phyloP scores from a whole-genome alignment of 2,888 invertebrate species.

The Lacanobia oleracea region DNA sequence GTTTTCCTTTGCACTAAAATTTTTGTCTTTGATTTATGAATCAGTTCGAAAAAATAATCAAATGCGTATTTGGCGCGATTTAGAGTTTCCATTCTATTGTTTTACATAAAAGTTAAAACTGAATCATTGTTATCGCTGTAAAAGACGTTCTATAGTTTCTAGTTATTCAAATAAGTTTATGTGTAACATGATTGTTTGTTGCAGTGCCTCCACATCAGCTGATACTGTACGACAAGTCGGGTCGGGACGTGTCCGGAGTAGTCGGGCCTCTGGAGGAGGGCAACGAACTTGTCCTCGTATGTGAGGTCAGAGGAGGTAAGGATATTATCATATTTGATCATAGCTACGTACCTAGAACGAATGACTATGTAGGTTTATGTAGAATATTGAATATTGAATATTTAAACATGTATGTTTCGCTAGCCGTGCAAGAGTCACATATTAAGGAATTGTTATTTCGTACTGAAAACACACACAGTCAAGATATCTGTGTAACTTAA shows the following conservation, averaged over 20 bases:
- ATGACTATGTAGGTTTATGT: not conserved
- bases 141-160: not conserved
- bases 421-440: too few species aligned
- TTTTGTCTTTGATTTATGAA: not conserved
- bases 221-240: slow-evolving; percentile 95
- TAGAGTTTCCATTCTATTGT: not conserved
- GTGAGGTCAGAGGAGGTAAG: slow-evolving; percentile 97
- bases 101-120: not conserved
- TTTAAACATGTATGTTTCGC: too few species aligned
- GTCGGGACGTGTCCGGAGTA: slow-evolving; percentile 94
- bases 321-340: slow-evolving; percentile 36
- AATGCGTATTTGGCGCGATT: not conserved
- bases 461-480: too few species aligned
- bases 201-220: slow-evolving; percentile 97
- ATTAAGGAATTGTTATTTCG: too few species aligned
- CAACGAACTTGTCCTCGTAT: slow-evolving; percentile 95
- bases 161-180: slow-evolving; percentile 2
- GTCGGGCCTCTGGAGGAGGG: slow-evolving; percentile 96
- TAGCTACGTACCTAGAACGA: not conserved
- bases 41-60: not conserved
- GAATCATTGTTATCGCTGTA: not conserved
- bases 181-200: slow-evolving; percentile 73
- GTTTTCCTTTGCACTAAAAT: not conserved
- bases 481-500: too few species aligned
- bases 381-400: too few species aligned